A percentile compares a stretch with the other conserved stretches of the same genome.
phyloP scores from a whole-genome alignment of 2,113 vertebrate genomes.

The Callospermophilus lateralis region DNA sequence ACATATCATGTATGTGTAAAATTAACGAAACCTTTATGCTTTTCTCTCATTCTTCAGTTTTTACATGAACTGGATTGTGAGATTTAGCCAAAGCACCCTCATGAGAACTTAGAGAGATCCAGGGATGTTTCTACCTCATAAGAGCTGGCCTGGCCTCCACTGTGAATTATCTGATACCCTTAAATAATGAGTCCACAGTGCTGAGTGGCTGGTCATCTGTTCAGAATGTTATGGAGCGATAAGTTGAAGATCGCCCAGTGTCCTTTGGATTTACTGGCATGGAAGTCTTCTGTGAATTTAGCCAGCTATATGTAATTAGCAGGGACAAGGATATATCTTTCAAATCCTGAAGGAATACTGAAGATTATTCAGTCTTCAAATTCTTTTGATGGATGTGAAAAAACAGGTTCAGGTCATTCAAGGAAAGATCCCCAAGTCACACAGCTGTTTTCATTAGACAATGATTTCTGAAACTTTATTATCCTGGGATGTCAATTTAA shows the following conservation, averaged over 20 bases:
- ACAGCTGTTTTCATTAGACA: not conserved
- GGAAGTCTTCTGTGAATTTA: not conserved
- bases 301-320: not conserved
- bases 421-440: not conserved
- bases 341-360: not conserved
- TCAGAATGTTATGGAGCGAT: not conserved
- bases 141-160: not conserved
- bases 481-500: not conserved
- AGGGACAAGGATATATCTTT: not conserved
- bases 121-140: rapidly evolving
- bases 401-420: not conserved
- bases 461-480: not conserved
- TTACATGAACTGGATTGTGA: not conserved
- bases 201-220: not conserved
- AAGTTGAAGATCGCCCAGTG: not conserved
- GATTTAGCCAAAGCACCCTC: not conserved
- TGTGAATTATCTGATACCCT: not conserved
- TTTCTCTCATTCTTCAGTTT: not conserved
- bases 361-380: not conserved
- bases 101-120: not conserved
- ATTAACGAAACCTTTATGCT: not conserved
- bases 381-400: not conserved
- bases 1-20: not conserved
- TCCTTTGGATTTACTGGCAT: not conserved
- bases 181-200: not conserved